Conservation (phyloP, 2,113 vertebrate species). For the Bubo blakistoni region DNA sequence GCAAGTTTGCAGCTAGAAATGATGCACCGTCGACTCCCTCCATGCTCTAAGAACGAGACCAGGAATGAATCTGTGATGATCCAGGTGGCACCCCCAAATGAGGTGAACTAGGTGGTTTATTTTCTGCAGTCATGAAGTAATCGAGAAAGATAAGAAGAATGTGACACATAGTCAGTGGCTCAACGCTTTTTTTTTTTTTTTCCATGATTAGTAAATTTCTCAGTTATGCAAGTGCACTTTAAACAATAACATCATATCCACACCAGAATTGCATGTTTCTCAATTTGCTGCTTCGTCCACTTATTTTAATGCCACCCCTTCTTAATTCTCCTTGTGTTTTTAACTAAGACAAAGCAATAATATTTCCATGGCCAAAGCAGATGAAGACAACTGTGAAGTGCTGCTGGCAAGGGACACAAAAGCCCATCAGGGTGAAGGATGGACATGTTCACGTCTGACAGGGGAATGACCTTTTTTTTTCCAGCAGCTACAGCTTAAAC, state of each 20-base stretch:
- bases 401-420: neutral
- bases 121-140: neutral
- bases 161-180: neutral
- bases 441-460: fast-evolving
- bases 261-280: neutral
- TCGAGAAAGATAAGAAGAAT: neutral
- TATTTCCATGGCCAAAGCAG: neutral
- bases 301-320: neutral
- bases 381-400: neutral
- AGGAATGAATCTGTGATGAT: neutral
- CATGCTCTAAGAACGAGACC: neutral
- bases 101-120: neutral
- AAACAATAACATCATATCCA: neutral
- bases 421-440: neutral
- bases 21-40: fast-evolving
- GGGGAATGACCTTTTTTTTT: neutral
- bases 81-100: neutral
- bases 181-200: neutral
- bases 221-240: neutral
- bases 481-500: neutral
- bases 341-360: neutral
- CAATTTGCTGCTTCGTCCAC: neutral
- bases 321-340: neutral
- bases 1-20: neutral
- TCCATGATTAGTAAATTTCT: neutral